These are phyloP conservation scores for Drosophila tsacasi DNA, from an alignment of 1,140 invertebrate species.

Conservation along the genomic window DNA sequence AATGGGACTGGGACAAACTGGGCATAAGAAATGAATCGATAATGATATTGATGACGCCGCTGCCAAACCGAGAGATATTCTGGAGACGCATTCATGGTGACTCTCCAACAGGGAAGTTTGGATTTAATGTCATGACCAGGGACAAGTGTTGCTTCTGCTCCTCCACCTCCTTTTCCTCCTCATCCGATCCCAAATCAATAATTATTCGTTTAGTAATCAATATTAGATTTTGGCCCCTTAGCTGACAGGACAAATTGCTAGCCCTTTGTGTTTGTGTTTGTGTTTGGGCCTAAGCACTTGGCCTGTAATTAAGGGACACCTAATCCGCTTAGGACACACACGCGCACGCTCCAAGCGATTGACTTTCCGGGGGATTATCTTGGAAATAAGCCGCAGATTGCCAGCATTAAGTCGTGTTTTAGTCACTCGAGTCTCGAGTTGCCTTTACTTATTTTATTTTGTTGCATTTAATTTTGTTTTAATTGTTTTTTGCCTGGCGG, in stretches of 20 bases:
- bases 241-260: constrained; percentile 15
- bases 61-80: constrained; percentile 7
- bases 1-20: neutral
- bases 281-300: constrained; percentile 24
- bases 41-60: constrained; percentile 46
- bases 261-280: constrained; percentile 4
- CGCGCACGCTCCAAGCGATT: constrained; percentile 3
- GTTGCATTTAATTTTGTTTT: neutral
- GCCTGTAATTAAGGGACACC: constrained; percentile 44
- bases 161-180: neutral
- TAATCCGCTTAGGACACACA: constrained; percentile 41
- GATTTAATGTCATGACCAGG: constrained; percentile 34
- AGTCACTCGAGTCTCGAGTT: constrained; percentile 27
- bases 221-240: constrained; percentile 31
- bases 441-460: neutral
- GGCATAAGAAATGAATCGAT: constrained; percentile 41
- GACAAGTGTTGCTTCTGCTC: constrained; percentile 15
- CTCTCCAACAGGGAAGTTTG: neutral
- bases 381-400: constrained; percentile 1
- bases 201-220: constrained; percentile 48
- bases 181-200: constrained; percentile 11
- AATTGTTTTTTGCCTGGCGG: neutral
- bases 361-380: constrained; percentile 23
- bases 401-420: constrained; percentile 12
- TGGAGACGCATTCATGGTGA: constrained; percentile 11